Conservation (phyloP, 2,888 invertebrate genomes). For the Phyto melanocephala region DNA sequence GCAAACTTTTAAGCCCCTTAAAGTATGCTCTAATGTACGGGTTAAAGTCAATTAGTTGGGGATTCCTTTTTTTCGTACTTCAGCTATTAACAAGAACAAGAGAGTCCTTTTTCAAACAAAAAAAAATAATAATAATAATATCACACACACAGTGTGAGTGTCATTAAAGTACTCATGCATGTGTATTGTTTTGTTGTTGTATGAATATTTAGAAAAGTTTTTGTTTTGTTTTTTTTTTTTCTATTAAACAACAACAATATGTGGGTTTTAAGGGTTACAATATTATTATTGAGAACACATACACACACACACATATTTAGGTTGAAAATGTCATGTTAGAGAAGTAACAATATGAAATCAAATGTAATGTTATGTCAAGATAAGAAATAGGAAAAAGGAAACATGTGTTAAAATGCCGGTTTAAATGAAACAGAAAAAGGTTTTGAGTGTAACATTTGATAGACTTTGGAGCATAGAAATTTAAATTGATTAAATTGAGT, state of each 20-base stretch:
- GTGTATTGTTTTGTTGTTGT: neutral
- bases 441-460: neutral
- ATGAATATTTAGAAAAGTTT: neutral
- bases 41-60: constrained; percentile 58
- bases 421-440: neutral
- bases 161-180: neutral
- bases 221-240: neutral
- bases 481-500: neutral
- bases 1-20: constrained; percentile 2
- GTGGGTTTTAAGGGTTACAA: neutral
- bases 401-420: neutral
- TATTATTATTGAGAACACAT: neutral
- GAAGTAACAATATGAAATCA: neutral
- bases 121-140: neutral
- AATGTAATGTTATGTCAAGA: neutral
- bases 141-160: neutral
- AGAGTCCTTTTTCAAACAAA: neutral
- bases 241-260: neutral
- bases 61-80: neutral
- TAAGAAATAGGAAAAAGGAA: neutral
- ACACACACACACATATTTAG: too few species aligned
- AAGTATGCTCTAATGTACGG: constrained; percentile 41
- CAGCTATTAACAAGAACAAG: neutral
- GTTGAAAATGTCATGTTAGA: neutral
- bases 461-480: neutral